A percentile compares a stretch with the other conserved stretches of the same genome.
Evolutionary conservation across 64 coral and sea anemone genomes (phyloP).

Genomic region (Astreopora myriophthalma): DNA sequence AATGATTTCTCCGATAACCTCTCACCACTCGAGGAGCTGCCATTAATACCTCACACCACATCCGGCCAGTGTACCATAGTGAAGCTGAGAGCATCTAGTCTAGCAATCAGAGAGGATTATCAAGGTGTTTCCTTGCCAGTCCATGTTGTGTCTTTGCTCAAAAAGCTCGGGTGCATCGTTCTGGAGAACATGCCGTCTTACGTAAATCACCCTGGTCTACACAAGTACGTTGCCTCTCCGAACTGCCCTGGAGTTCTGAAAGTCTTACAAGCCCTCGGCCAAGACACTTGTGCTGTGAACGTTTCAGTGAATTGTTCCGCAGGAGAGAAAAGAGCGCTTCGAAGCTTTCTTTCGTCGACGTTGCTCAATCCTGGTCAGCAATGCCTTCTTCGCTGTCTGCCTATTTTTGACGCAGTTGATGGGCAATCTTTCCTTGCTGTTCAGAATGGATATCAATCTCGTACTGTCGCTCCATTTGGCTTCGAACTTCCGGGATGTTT

Average conservation of each 20-base stretch:
- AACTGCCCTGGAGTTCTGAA: slow-evolving; percentile 64
- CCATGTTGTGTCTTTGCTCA: slow-evolving; percentile 18
- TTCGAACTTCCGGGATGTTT: slow-evolving; percentile 19
- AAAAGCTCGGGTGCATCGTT: slow-evolving; percentile 59
- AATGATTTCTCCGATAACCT: slow-evolving; percentile 60
- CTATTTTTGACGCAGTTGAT: slow-evolving; percentile 61
- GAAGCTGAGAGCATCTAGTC: slow-evolving; percentile 59
- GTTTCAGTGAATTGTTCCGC: slow-evolving; percentile 11
- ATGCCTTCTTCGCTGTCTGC: background rate
- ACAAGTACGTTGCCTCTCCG: slow-evolving; percentile 61
- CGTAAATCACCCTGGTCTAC: slow-evolving; percentile 50
- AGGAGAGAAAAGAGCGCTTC: slow-evolving; percentile 54
- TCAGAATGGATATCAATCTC: slow-evolving; percentile 1
- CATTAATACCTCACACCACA: slow-evolving; percentile 41
- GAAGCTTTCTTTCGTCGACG: slow-evolving; percentile 37
- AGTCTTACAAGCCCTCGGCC: slow-evolving; percentile 45
- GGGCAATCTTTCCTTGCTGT: slow-evolving; percentile 2
- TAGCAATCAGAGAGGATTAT: slow-evolving; percentile 39
- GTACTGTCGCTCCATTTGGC: slow-evolving; percentile 38
- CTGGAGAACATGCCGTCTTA: slow-evolving; percentile 45
- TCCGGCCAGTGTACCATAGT: background rate
- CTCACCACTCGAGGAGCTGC: slow-evolving; percentile 45
- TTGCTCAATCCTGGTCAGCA: slow-evolving; percentile 1
- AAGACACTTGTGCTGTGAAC: background rate
- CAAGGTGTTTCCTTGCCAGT: background rate